Percentiles rank a stretch among this genome's conserved stretches.
Conservation (phyloP, 2,888 invertebrate genomes). For the Ectemnius lituratus region DNA sequence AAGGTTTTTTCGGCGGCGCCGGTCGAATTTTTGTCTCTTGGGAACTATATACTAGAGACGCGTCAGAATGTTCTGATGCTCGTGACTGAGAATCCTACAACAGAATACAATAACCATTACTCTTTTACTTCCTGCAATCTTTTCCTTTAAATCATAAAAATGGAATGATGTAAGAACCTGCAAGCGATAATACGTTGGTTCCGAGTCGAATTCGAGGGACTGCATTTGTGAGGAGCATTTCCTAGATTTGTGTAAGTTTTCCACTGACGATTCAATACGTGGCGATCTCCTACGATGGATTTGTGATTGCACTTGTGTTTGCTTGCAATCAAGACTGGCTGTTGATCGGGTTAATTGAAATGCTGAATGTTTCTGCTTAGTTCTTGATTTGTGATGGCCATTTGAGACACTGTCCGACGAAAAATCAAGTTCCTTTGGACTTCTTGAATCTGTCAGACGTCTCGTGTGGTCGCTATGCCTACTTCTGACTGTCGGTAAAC, state of each 20-base stretch:
- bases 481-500: slow-evolving; percentile 67
- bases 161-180: slow-evolving; percentile 67
- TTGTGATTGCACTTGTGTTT: slow-evolving; percentile 60
- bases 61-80: slow-evolving; percentile 66
- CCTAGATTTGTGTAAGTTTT: slow-evolving; percentile 67
- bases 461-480: slow-evolving; percentile 63
- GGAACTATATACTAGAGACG: slow-evolving; percentile 58
- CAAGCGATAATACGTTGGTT: slow-evolving; percentile 81
- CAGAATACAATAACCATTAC: slow-evolving; percentile 14
- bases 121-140: slow-evolving; percentile 1
- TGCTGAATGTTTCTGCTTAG: slow-evolving; percentile 65
- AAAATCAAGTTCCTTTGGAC: slow-evolving; percentile 78
- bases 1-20: slow-evolving; percentile 91
- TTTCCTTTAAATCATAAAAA: neutral
- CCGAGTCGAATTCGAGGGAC: slow-evolving; percentile 89
- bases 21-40: slow-evolving; percentile 82
- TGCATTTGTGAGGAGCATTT: slow-evolving; percentile 72
- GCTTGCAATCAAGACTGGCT: slow-evolving; percentile 70
- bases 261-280: slow-evolving; percentile 66
- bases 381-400: slow-evolving; percentile 80
- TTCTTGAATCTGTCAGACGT: slow-evolving; percentile 56
- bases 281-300: slow-evolving; percentile 64
- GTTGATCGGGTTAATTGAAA: slow-evolving; percentile 71
- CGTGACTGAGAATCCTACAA: slow-evolving; percentile 69
- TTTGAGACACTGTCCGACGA: slow-evolving; percentile 79